A percentile compares a stretch with the other conserved stretches of the same genome.
phyloP scores from a whole-genome alignment of 2,797 vertebrate species.

The Centropyge bicolor region DNA sequence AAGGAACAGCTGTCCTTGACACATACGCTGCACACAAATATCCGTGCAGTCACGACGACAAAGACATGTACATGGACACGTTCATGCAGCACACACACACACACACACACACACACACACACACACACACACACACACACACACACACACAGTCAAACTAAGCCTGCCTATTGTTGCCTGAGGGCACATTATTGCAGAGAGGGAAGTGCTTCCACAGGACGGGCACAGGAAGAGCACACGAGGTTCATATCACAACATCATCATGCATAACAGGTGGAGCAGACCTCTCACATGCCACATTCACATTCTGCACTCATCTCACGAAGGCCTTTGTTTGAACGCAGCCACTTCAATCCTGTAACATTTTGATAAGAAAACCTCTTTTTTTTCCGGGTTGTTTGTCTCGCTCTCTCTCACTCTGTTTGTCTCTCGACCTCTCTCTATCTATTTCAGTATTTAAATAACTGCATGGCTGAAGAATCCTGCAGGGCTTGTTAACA shows the following conservation, averaged over 20 bases:
- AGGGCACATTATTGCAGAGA: slow-evolving; percentile 42
- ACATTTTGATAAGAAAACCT: neutral
- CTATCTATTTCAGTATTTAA: slow-evolving; percentile 1
- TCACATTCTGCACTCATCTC: neutral
- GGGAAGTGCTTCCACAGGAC: slow-evolving; percentile 28
- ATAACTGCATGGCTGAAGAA: slow-evolving; percentile 13
- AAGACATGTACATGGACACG: slow-evolving; percentile 14
- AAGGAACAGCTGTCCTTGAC: slow-evolving; percentile 78
- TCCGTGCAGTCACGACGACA: slow-evolving; percentile 40
- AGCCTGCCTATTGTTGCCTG: slow-evolving; percentile 48
- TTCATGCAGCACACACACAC: slow-evolving; percentile 21
- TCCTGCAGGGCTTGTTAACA: slow-evolving; percentile 57
- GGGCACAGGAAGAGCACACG: slow-evolving; percentile 16
- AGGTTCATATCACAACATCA: slow-evolving; percentile 17
- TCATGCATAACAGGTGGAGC: slow-evolving; percentile 5
- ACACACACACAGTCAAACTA: slow-evolving; percentile 16
- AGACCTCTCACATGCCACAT: neutral
- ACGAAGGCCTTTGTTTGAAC: neutral
- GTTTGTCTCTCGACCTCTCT: neutral
- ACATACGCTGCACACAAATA: slow-evolving; percentile 56
- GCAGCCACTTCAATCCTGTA: neutral
- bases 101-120: slow-evolving; percentile 7
- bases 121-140: slow-evolving; percentile 12
- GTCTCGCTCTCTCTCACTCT: neutral
- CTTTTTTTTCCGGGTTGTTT: neutral